These are phyloP conservation scores for Schlechtendalia chinensis DNA, from an alignment of 1,140 invertebrate species.

Conservation along the genomic window DNA sequence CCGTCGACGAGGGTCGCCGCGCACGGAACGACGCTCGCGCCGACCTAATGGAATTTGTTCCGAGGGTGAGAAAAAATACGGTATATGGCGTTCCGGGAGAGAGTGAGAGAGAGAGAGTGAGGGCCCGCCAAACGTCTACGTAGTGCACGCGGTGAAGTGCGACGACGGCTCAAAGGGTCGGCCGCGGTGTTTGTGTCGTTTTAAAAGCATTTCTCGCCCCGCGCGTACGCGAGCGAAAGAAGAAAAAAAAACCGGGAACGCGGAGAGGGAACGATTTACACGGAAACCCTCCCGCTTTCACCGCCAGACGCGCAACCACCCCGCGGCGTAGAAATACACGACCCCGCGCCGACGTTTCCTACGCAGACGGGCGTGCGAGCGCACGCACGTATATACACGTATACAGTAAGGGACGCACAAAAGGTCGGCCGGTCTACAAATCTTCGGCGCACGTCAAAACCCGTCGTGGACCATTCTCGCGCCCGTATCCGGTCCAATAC, in stretches of 20 bases:
- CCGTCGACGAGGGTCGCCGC: background rate
- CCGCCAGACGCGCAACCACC: background rate
- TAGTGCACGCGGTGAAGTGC: background rate
- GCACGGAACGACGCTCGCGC: background rate
- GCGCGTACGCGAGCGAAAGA: background rate
- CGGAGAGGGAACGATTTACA: background rate
- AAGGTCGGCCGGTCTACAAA: slow-evolving; percentile 39
- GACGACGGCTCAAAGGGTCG: background rate
- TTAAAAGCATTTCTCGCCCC: slow-evolving; percentile 45
- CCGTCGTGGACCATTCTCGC: slow-evolving; percentile 46
- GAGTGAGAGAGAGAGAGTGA: background rate
- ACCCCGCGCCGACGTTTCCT: background rate
- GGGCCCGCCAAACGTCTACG: background rate
- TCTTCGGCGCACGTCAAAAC: slow-evolving; percentile 45
- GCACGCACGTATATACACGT: background rate
- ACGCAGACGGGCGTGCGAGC: background rate
- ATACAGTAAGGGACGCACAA: slow-evolving; percentile 7
- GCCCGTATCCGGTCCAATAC: slow-evolving; percentile 18
- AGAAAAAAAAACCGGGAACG: background rate
- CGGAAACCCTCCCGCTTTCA: slow-evolving; percentile 36
- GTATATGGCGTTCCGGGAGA: background rate
- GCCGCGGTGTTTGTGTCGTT: slow-evolving; percentile 7
- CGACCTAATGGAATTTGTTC: slow-evolving; percentile 42
- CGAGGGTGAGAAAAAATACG: slow-evolving; percentile 2
- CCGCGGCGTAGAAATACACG: background rate